These are phyloP conservation scores for Lordiphosa mommai DNA, from an alignment of 1,140 invertebrate species.

Conservation along the genomic window DNA sequence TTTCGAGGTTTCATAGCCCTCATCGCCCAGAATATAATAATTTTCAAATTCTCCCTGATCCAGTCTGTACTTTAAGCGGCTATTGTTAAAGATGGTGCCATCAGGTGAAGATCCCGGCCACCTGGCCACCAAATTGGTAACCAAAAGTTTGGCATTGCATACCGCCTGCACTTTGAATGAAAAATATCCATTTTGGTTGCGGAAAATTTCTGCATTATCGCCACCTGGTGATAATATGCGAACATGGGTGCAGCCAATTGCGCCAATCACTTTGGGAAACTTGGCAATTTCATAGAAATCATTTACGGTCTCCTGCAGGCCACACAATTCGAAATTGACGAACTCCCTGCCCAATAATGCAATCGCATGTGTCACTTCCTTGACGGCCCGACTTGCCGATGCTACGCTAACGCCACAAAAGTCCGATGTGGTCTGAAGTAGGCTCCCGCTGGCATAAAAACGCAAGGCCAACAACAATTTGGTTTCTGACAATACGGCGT, in stretches of 20 bases:
- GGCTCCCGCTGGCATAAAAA: not conserved
- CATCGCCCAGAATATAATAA: not conserved
- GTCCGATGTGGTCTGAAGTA: not conserved
- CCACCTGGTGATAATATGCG: not conserved
- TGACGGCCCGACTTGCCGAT: not conserved
- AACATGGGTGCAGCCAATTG: constrained; percentile 2
- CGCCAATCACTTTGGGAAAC: not conserved
- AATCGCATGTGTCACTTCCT: constrained; percentile 2
- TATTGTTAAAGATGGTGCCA: constrained; percentile 1
- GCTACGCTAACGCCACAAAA: not conserved
- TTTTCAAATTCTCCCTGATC: constrained; percentile 3
- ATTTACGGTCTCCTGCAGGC: not conserved
- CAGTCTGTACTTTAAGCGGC: not conserved
- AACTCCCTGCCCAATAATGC: not conserved
- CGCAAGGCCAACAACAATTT: not conserved
- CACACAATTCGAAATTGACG: not conserved
- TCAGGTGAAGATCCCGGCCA: constrained; percentile 1
- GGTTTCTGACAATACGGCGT: not conserved
- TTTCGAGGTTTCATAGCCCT: not conserved
- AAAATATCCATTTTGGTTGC: not conserved
- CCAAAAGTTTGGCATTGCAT: not conserved
- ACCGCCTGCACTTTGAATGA: constrained; percentile 3
- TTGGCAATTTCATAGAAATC: not conserved
- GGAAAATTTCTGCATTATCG: not conserved
- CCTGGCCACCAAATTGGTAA: constrained; percentile 1